Evolutionary conservation across 2,113 vertebrate species (phyloP), one percentile per base, ranked within the genome.

Genomic region (Atherinomorus stipes): DNA sequence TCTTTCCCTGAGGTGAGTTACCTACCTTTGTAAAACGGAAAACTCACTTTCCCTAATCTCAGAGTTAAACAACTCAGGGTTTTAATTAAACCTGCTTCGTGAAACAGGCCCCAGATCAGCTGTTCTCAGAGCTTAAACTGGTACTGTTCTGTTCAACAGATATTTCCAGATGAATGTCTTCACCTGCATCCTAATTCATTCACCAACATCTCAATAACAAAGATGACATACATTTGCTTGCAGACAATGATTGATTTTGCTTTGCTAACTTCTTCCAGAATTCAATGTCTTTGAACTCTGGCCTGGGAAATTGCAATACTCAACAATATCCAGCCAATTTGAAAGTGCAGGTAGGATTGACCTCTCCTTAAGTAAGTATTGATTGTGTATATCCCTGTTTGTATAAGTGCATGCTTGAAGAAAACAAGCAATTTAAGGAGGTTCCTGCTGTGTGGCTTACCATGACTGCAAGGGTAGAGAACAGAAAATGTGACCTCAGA

Each of bases 341-440:
- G 44, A 72, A 60, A 70, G 71, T 59, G 60, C 78, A 57, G 50
- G 69, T 73, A 63, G 73, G 22, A 65, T 53, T 85, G 78, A 88
- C 82, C 82, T 76, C 26, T 62, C 54, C 66, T 79, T 74, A 52
- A 85, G 52, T 80, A 67, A 28, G 8, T 84, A 90, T 88, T 74
- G 87, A 89, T 88, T 81, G 80, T 65, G 77, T 85, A 64, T 12
- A 74, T 84, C 73, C 81, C 70, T 80, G 74, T 88, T 90, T 87
- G 77, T 72, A 57, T 71, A 80, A 68, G 38, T 49, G 65, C 62
- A 78, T 76, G 52, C 56, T 74, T 64, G 49, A 66, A 71, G 76
- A 81, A 42, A 18, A 60, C 16, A 21, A 49, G 67, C 8, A 51
- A 42, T 28, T 63, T 63, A 51, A 44, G 42, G 19, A 15, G 40